Evolutionary conservation across 2,888 invertebrate species (phyloP).

Genomic region (Xestia ashworthii): DNA sequence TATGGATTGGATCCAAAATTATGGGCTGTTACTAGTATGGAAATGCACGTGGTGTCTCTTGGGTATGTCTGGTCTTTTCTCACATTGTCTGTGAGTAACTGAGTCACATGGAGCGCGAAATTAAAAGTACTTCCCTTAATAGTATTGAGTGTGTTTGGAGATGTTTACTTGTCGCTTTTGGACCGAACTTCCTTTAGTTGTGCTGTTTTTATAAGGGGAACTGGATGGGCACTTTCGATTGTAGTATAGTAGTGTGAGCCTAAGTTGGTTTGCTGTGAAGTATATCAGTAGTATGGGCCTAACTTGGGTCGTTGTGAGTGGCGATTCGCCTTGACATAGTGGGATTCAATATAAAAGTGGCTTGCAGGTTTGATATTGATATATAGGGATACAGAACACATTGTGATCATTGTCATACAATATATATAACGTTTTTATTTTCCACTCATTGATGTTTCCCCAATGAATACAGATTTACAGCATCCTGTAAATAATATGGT

Average conservation of each 20-base stretch:
- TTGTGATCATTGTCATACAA: background rate
- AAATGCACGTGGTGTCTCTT: slow-evolving; percentile 84
- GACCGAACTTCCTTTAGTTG: slow-evolving; percentile 53
- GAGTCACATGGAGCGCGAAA: slow-evolving; percentile 59
- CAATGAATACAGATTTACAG: background rate
- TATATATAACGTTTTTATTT: background rate
- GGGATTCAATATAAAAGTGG: background rate
- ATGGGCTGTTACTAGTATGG: slow-evolving; percentile 83
- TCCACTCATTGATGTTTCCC: background rate
- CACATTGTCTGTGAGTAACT: slow-evolving; percentile 68
- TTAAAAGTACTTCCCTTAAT: slow-evolving; percentile 65
- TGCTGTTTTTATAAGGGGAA: slow-evolving; percentile 35
- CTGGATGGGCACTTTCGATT: slow-evolving; percentile 37
- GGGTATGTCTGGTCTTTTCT: slow-evolving; percentile 72
- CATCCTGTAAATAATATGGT: background rate
- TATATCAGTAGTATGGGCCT: background rate
- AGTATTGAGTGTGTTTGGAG: slow-evolving; percentile 51
- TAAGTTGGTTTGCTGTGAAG: background rate
- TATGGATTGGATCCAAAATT: slow-evolving; percentile 87
- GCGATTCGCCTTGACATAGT: background rate
- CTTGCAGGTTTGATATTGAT: background rate
- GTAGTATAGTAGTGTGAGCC: background rate
- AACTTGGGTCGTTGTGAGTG: background rate
- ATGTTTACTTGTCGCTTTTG: slow-evolving; percentile 46
- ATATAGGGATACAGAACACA: background rate